A percentile compares a stretch with the other conserved stretches of the same genome.
These are phyloP conservation scores for Melospiza georgiana DNA, from an alignment of 2,113 vertebrate genomes.

Conservation along the genomic window DNA sequence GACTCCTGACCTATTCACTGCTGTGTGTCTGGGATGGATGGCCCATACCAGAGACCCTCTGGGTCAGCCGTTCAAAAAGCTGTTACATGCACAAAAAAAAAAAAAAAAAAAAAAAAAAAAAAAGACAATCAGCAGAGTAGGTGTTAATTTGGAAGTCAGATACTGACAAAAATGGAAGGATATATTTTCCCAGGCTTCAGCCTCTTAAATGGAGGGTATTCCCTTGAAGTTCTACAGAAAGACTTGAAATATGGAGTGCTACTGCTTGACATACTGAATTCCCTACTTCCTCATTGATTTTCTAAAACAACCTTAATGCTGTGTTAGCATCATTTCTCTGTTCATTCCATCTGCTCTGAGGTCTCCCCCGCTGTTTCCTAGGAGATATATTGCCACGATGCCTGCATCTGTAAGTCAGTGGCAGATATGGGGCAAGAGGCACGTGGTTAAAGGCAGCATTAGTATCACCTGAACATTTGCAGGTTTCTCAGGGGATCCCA, in stretches of 20 bases:
- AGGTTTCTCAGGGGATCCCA: neutral
- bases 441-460: neutral
- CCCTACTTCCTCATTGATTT: constrained; percentile 40
- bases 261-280: neutral
- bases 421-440: constrained; percentile 41
- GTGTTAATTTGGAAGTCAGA: neutral
- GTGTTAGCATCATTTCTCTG: constrained; percentile 48
- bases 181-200: neutral
- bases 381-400: constrained; percentile 10
- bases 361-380: constrained; percentile 57
- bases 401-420: constrained; percentile 43
- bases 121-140: neutral
- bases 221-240: neutral
- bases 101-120: neutral
- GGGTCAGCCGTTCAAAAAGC: neutral
- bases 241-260: neutral
- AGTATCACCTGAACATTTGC: constrained; percentile 16
- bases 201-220: neutral
- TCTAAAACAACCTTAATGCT: constrained; percentile 50
- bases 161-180: neutral
- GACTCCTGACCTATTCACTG: neutral
- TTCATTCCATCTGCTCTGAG: constrained; percentile 46
- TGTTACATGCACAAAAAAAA: neutral
- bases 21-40: neutral
- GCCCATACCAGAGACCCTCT: neutral